Evolutionary conservation across 2,113 vertebrate species (phyloP).

Genomic region (Clarias gariepinus): DNA sequence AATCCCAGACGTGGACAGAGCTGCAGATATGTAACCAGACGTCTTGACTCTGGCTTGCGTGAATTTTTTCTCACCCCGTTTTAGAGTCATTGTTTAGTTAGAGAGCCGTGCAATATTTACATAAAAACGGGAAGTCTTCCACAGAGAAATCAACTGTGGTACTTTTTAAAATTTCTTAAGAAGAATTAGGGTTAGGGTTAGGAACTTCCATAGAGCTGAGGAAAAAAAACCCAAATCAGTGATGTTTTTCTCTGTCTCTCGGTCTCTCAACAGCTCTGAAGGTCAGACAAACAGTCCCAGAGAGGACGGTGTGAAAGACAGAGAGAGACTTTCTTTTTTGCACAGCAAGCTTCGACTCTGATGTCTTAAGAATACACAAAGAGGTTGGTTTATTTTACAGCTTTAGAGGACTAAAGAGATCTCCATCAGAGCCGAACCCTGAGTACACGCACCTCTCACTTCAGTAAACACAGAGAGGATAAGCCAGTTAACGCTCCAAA

Average conservation of each 20-base stretch:
- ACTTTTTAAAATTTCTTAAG: neutral
- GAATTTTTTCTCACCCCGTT: neutral
- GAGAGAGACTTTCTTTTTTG: neutral
- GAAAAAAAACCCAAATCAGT: neutral
- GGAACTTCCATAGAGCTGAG: neutral
- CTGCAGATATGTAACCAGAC: neutral
- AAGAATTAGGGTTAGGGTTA: neutral
- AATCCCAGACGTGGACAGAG: neutral
- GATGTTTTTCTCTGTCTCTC: neutral
- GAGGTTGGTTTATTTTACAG: neutral
- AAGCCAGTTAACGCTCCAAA: neutral
- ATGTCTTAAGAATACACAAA: neutral
- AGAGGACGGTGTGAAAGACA: slow-evolving; percentile 1
- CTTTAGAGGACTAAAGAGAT: neutral
- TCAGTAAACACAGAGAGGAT: slow-evolving; percentile 8
- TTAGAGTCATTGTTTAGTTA: neutral
- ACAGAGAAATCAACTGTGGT: neutral
- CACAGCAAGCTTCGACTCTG: neutral
- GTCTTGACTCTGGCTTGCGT: neutral
- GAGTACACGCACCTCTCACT: slow-evolving; percentile 6
- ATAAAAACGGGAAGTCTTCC: neutral
- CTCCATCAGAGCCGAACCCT: slow-evolving; percentile 15
- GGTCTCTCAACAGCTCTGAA: neutral
- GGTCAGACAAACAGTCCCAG: slow-evolving; percentile 9
- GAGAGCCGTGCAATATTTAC: neutral